These are phyloP conservation scores for Pelodiscus sinensis DNA, from an alignment of 2,113 vertebrate species.

Conservation along the genomic window DNA sequence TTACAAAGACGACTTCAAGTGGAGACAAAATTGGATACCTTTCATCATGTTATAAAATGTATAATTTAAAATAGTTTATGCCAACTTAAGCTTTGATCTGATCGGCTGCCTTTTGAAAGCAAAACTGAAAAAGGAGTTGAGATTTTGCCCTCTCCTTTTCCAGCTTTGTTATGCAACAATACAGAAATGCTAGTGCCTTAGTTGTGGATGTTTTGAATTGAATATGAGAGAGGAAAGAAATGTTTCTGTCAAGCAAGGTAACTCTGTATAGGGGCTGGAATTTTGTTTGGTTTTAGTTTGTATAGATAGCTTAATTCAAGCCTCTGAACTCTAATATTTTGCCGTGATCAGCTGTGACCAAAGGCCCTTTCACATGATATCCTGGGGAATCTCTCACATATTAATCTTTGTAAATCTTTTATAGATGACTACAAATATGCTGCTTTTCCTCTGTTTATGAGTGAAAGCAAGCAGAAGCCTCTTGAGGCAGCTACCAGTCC, in stretches of 20 bases:
- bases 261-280: neutral
- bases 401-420: neutral
- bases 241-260: constrained; percentile 21
- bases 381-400: neutral
- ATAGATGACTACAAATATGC: neutral
- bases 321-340: neutral
- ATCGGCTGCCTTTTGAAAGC: constrained; percentile 52
- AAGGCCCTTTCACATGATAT: neutral
- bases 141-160: constrained; percentile 54
- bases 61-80: neutral
- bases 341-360: neutral
- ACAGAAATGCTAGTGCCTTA: constrained; percentile 40
- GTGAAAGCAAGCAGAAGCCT: neutral
- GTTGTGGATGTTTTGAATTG: constrained; percentile 42
- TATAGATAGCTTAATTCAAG: neutral
- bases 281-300: constrained; percentile 44
- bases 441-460: neutral
- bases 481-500: fast-evolving
- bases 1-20: neutral
- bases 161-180: constrained; percentile 56
- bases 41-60: constrained; percentile 67
- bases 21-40: constrained; percentile 58
- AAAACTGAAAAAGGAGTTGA: constrained; percentile 48
- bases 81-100: neutral
- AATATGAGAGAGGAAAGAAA: constrained; percentile 32